Conservation (phyloP, 53 echinoderm and acorn worm species). For the Henricia sp. region DNA sequence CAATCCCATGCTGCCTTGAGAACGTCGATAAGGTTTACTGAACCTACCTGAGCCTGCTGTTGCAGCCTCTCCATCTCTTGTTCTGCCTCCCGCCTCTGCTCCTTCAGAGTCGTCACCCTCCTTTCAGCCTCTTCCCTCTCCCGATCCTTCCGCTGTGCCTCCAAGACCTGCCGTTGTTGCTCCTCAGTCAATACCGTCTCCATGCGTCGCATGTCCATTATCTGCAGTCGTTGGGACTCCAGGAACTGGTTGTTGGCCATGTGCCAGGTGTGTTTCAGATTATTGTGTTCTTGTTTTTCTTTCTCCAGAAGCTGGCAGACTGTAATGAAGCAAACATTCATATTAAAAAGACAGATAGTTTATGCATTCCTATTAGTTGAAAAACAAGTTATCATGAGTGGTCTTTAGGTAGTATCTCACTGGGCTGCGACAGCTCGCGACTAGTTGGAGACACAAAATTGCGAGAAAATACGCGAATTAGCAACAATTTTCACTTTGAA, state of each 20-base stretch:
- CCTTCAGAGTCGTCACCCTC: constrained; percentile 63
- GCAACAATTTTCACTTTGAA: too few relatives aligned
- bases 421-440: too few relatives aligned
- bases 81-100: constrained; percentile 26
- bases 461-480: too few relatives aligned
- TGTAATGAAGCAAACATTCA: constrained; percentile 23
- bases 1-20: too few relatives aligned
- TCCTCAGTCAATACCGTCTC: constrained; percentile 94
- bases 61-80: constrained; percentile 38
- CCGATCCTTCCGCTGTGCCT: constrained; percentile 83
- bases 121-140: constrained; percentile 88
- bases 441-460: too few relatives aligned
- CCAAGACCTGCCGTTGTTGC: constrained; percentile 93
- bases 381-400: too few relatives aligned
- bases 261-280: constrained; percentile 95
- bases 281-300: constrained; percentile 81
- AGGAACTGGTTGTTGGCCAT: constrained; percentile 97
- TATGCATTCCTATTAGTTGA: too few relatives aligned
- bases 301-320: constrained; percentile 91
- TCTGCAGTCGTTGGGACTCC: constrained; percentile 89
- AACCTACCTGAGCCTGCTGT: constrained; percentile 36
- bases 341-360: too few relatives aligned
- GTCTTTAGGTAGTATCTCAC: too few relatives aligned
- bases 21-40: too few relatives aligned
- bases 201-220: constrained; percentile 97